Evolutionary conservation across 2,888 invertebrate genomes (phyloP), one percentile per base, ranked within the genome.

Genomic region (Thecophora atra): DNA sequence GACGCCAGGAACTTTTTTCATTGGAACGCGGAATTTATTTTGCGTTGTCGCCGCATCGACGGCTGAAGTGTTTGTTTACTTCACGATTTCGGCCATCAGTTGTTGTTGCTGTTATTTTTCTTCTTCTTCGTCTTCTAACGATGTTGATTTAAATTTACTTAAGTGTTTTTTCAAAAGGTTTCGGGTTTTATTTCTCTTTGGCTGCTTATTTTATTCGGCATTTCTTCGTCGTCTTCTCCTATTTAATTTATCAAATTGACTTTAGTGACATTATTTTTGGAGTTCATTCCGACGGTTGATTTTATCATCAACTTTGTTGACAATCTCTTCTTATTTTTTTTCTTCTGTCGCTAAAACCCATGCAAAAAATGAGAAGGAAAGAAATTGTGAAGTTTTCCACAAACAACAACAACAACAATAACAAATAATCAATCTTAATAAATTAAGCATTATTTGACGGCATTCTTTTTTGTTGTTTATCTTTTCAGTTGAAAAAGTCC

Each of bases 181-280:
- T 63, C 11, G 21, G 6, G 11, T 63, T 62, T 62, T 30, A 13
- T 62, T 28, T 62, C 30, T 52, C 7, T 52, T 56, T 56, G 21
- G 19, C 21, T 19, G 21, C 21, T 56, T 56, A 56, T 56, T 56
- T 64, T 42, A 13, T 62, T 62, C 8, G n/a, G 54, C n/a, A 8
- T 58, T 24, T 58, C 11, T 21, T 24, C 21, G 58, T 58, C 5
- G 58, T 6, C n/a, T 19, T 56, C 63, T 37, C 52, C 44, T 69
- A 62, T 70, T 70, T 70, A 62, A 70, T 63, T 70, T 62, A 63
- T 30, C 70, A 70, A 70, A 70, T 70, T 70, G 70, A 70, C 70
- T 47, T 56, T 60, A 47, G 60, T 52, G 70, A 62, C 70, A 70
- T 62, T 70, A 58, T 58, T 58, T 58, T 56, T 24, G 3, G 13